Percentiles rank a stretch among this genome's conserved stretches.
These are phyloP conservation scores for Epiblema foenella DNA, from an alignment of 2,888 invertebrate species.

Conservation along the genomic window DNA sequence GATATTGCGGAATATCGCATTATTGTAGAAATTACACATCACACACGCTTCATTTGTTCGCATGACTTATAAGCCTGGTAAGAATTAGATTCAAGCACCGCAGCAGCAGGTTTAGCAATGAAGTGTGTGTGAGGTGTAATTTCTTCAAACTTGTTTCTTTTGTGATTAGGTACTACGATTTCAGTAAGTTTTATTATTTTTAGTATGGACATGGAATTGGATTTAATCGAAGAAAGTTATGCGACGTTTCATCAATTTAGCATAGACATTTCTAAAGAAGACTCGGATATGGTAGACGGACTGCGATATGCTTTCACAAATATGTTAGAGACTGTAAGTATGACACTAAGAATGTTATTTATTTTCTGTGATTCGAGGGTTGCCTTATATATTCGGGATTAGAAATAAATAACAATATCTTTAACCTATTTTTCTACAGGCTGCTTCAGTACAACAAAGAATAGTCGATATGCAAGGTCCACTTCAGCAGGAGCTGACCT, in stretches of 20 bases:
- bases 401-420: too few relatives aligned
- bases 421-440: slow-evolving; percentile 58
- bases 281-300: slow-evolving; percentile 91
- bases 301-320: slow-evolving; percentile 91
- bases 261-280: slow-evolving; percentile 90
- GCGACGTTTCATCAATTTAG: slow-evolving; percentile 87
- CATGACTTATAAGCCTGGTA: too few relatives aligned
- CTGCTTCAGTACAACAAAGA: slow-evolving; percentile 88
- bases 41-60: too few relatives aligned
- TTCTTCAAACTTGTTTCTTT: neutral
- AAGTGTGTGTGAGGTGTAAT: too few relatives aligned
- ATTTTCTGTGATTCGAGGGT: too few relatives aligned
- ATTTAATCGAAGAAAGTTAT: slow-evolving; percentile 92
- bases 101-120: too few relatives aligned
- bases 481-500: slow-evolving; percentile 88
- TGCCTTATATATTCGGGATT: too few relatives aligned
- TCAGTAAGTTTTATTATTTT: neutral
- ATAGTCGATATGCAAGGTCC: slow-evolving; percentile 91
- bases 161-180: too few relatives aligned
- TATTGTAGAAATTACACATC: too few relatives aligned
- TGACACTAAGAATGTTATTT: neutral
- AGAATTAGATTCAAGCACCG: too few relatives aligned
- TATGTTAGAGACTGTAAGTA: slow-evolving; percentile 88
- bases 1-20: too few relatives aligned
- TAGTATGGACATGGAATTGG: slow-evolving; percentile 90